These are phyloP conservation scores for Phodopus roborovskii DNA, from an alignment of 2,113 vertebrate genomes.

Conservation along the genomic window DNA sequence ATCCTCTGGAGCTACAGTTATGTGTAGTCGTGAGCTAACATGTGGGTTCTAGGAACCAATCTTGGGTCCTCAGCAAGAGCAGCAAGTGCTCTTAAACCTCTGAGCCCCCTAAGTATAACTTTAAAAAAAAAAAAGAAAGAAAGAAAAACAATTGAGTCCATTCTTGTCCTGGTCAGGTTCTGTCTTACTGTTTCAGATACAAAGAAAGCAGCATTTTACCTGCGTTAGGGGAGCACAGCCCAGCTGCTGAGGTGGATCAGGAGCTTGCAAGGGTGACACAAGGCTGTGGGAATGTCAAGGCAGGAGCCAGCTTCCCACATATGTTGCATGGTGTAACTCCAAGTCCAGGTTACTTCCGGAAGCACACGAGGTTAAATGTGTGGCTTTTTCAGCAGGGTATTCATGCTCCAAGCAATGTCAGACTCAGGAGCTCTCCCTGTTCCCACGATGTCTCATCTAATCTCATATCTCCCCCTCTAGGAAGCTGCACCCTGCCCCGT, in stretches of 20 bases:
- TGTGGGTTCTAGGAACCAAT: background rate
- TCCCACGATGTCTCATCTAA: background rate
- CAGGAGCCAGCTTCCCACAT: background rate
- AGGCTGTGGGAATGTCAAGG: background rate
- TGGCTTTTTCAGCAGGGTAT: background rate
- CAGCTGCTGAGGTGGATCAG: background rate
- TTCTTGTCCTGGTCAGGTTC: background rate
- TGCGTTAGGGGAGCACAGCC: background rate
- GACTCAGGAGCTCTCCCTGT: rapidly evolving
- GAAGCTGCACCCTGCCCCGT: background rate
- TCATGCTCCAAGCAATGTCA: no score
- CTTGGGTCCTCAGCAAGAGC: background rate
- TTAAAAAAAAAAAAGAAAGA: background rate
- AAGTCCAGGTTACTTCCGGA: background rate
- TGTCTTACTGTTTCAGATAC: background rate
- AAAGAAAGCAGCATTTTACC: background rate
- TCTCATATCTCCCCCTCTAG: background rate
- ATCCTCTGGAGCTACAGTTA: background rate
- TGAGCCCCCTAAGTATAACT: background rate
- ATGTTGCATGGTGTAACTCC: rapidly evolving
- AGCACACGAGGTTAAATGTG: rapidly evolving
- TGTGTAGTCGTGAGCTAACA: background rate
- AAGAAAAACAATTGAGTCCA: background rate
- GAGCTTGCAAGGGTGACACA: background rate
- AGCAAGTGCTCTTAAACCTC: background rate